phyloP scores from a whole-genome alignment of 2,113 vertebrate genomes.

The Hydrolagus affinis region DNA sequence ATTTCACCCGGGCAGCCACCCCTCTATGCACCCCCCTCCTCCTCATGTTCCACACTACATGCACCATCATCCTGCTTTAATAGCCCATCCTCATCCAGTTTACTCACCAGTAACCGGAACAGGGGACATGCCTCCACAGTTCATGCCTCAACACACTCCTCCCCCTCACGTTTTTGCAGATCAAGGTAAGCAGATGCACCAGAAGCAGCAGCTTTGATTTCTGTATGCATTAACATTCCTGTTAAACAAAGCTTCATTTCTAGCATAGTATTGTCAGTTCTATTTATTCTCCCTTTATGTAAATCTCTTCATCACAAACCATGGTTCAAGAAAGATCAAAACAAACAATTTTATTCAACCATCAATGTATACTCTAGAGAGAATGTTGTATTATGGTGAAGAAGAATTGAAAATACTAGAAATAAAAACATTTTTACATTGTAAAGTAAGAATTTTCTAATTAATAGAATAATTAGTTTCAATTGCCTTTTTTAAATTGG shows the following conservation, averaged over 20 bases:
- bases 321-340: not conserved
- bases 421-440: not conserved
- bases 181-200: constrained; percentile 48
- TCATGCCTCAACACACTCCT: constrained; percentile 55
- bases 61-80: constrained; percentile 47
- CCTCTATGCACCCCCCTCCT: constrained; percentile 51
- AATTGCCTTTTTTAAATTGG: not conserved
- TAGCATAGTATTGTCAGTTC: not conserved
- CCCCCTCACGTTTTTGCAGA: constrained; percentile 56
- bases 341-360: not conserved
- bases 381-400: not conserved
- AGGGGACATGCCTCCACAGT: constrained; percentile 52
- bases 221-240: not conserved
- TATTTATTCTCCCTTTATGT: not conserved
- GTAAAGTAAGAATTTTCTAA: not conserved
- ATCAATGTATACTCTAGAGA: not conserved
- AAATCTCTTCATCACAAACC: not conserved
- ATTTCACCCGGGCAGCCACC: constrained; percentile 46
- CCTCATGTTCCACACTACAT: constrained; percentile 53
- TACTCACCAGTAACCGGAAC: constrained; percentile 50
- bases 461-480: not conserved
- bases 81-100: constrained; percentile 54
- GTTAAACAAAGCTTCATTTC: not conserved
- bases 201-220: not conserved
- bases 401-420: not conserved